Base-by-base conservation (phyloP, 2,888 invertebrate genomes). In the Andrena marginata region DNA sequence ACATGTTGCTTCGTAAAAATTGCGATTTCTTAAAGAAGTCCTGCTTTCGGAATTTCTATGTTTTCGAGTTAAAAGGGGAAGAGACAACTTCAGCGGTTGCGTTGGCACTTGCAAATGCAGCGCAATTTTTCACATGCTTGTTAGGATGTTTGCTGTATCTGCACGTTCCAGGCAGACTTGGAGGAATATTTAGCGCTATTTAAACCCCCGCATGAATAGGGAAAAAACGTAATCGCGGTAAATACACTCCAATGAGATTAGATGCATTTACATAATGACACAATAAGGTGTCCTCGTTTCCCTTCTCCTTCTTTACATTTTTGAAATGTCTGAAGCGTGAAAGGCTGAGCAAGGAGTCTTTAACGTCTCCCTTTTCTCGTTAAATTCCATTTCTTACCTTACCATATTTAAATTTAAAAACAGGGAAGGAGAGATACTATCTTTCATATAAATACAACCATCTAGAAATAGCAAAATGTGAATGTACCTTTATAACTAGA, bases 201-300 rank as follows among this genome's bases (percentile, higher is more conserved):
- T 31, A 33, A 72, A 49, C 51, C 31, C 49, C n/a, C 23, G 20
- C 51, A 51, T 33, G 33, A 72, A 48, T 60, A 70, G 29, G 31
- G 33, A 49, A 51, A 33, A 49, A 72, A 49, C 33, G 5, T 63
- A 70, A 60, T 31, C 23, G 16, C n/a, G 33, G 42, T 72, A 63
- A 63, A 62, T 62, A 71, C 48, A 31, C 48, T 23, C 62, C 1
- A 49, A 31, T 29, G 23, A 29, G 23, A 62, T 63, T 63, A 62
- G 5, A 10, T 29, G 7, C 23, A 16, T n/a, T 62, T 63, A 13
- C 35, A 63, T 63, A 63, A 31, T 20, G n/a, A 56, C 16, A 33
- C 54, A 31, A 69, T 26, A 70, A 20, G 42, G 29, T 29, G 60
- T 48, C 13, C 7, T 48, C 10, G 8, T 56, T 56, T 56, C 2